These are phyloP conservation scores for Pocillopora verrucosa DNA, from an alignment of 64 coral and sea anemone genomes.

Conservation along the genomic window DNA sequence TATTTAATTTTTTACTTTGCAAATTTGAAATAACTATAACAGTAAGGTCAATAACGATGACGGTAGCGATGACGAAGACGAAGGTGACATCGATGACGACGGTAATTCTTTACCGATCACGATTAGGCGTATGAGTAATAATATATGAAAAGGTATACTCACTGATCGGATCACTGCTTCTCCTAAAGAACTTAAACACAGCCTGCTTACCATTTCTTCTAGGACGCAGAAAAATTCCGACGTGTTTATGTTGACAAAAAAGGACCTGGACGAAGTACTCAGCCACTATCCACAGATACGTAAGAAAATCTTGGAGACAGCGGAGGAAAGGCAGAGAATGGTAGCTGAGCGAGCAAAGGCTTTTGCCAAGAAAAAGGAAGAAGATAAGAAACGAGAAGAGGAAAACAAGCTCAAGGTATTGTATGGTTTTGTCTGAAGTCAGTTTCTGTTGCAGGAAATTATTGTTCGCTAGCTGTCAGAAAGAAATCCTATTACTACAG, in stretches of 20 bases:
- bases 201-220: not conserved
- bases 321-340: slow-evolving; percentile 81
- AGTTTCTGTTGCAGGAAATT: too few relatives aligned
- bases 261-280: slow-evolving; percentile 83
- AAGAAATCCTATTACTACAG: too few relatives aligned
- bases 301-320: slow-evolving; percentile 81
- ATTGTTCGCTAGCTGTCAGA: too few relatives aligned
- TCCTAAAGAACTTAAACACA: not conserved
- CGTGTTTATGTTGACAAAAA: slow-evolving; percentile 80
- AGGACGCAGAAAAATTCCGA: slow-evolving; percentile 84
- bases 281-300: slow-evolving; percentile 85
- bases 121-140: too few relatives aligned
- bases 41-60: too few relatives aligned
- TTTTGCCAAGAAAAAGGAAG: slow-evolving; percentile 89
- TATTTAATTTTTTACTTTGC: too few relatives aligned
- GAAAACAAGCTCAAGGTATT: slow-evolving; percentile 57
- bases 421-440: not conserved
- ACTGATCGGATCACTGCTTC: too few relatives aligned
- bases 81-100: too few relatives aligned
- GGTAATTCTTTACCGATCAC: too few relatives aligned
- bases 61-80: too few relatives aligned
- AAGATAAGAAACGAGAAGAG: slow-evolving; percentile 80
- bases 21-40: too few relatives aligned
- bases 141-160: too few relatives aligned
- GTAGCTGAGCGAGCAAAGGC: slow-evolving; percentile 71